Conservation (phyloP, 2,888 invertebrate species). For the Synanthedon myopaeformis region DNA sequence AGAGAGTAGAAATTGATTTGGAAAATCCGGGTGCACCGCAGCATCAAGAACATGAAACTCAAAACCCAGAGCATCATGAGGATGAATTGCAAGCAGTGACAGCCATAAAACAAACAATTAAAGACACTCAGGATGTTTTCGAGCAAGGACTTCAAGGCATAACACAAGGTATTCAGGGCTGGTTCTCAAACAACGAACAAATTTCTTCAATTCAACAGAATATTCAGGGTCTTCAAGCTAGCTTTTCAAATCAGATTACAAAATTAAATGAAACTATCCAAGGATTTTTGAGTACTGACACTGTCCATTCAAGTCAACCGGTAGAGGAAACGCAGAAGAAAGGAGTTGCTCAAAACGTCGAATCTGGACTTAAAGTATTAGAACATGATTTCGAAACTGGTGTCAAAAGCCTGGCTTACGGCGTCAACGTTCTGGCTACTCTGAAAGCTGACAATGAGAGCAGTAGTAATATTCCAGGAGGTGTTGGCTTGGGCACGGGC, state of each 20-base stretch:
- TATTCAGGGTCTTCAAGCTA: slow-evolving; percentile 31
- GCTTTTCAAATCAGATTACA: slow-evolving; percentile 33
- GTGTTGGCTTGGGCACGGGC: slow-evolving; percentile 2
- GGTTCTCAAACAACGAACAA: slow-evolving; percentile 30
- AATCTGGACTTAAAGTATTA: slow-evolving; percentile 24
- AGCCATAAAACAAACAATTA: slow-evolving; percentile 32
- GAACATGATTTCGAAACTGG: slow-evolving; percentile 37
- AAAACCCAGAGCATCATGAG: slow-evolving; percentile 39
- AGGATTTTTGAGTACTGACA: slow-evolving; percentile 21
- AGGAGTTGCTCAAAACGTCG: slow-evolving; percentile 20
- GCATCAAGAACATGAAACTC: slow-evolving; percentile 54
- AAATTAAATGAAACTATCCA: slow-evolving; percentile 40
- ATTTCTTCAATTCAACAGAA: slow-evolving; percentile 30
- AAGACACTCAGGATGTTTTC: slow-evolving; percentile 27
- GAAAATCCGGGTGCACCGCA: slow-evolving; percentile 51
- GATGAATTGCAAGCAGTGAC: slow-evolving; percentile 25
- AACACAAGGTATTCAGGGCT: slow-evolving; percentile 33
- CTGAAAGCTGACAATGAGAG: slow-evolving; percentile 27
- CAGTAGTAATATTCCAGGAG: slow-evolving; percentile 4
- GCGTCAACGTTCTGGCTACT: slow-evolving; percentile 29
- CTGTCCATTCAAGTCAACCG: slow-evolving; percentile 9
- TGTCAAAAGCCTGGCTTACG: slow-evolving; percentile 33
- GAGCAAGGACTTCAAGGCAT: slow-evolving; percentile 30
- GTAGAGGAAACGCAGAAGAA: slow-evolving; percentile 14
- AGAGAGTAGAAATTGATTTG: slow-evolving; percentile 37